Conservation (phyloP, 1,140 invertebrate species). For the Cryptotermes secundus region DNA sequence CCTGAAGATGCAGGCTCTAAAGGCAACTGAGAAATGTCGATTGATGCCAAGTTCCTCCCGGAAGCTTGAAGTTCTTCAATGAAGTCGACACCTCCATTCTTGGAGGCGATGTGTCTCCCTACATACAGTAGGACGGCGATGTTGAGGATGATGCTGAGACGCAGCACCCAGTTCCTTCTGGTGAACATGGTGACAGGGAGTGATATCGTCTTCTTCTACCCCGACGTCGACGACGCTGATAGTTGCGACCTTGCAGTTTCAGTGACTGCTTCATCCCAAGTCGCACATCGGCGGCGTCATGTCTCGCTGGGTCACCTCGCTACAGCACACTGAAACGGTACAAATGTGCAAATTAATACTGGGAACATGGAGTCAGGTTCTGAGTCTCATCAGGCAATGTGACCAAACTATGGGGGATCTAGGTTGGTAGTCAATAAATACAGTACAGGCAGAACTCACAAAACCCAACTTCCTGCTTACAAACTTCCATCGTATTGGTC, state of each 20-base stretch:
- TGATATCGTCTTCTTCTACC: not conserved
- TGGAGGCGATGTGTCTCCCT: constrained; percentile 54
- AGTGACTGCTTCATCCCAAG: constrained; percentile 24
- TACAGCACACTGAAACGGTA: not conserved
- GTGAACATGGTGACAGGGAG: constrained; percentile 43
- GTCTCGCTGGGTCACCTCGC: constrained; percentile 11
- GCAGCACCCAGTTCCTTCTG: constrained; percentile 68
- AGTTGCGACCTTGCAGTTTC: not conserved
- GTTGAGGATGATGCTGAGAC: constrained; percentile 71
- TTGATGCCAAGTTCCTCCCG: constrained; percentile 31
- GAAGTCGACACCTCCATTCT: constrained; percentile 24
- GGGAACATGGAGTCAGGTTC: too few relatives aligned
- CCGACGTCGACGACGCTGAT: constrained; percentile 23
- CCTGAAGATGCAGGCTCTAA: constrained; percentile 1
- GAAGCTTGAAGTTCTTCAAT: constrained; percentile 35
- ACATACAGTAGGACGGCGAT: constrained; percentile 68
- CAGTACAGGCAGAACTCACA: too few relatives aligned
- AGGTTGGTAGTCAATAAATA: too few relatives aligned
- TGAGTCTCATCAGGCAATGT: too few relatives aligned
- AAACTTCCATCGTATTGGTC: too few relatives aligned
- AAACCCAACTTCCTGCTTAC: too few relatives aligned
- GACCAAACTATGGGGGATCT: too few relatives aligned
- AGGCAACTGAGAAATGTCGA: not conserved
- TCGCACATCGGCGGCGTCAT: constrained; percentile 1
- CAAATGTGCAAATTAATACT: too few relatives aligned